Conservation (phyloP, 2,797 vertebrate species). For the Syngnathus rostellatus region DNA sequence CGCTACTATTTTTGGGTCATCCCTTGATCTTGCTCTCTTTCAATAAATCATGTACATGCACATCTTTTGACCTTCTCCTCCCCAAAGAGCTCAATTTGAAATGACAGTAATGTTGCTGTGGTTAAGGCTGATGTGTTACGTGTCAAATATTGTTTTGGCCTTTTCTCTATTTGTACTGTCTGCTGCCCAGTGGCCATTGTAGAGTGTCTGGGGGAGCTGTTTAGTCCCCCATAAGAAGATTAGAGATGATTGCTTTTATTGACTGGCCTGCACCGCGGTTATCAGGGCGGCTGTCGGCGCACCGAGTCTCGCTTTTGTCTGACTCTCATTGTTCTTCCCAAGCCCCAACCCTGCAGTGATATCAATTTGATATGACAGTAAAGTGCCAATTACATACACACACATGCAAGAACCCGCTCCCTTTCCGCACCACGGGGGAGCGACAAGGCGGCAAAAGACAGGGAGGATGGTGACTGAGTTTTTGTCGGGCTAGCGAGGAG, state of each 20-base stretch:
- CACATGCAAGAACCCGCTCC: slow-evolving; percentile 50
- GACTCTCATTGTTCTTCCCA: slow-evolving; percentile 54
- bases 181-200: slow-evolving; percentile 31
- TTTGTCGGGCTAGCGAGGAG: slow-evolving; percentile 26
- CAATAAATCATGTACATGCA: background rate
- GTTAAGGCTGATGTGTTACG: slow-evolving; percentile 27
- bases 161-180: slow-evolving; percentile 25
- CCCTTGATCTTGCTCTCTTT: too few species aligned
- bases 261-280: slow-evolving; percentile 65
- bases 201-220: slow-evolving; percentile 51
- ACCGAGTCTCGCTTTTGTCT: slow-evolving; percentile 54
- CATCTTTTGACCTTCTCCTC: background rate
- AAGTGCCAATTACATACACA: slow-evolving; percentile 69
- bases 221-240: slow-evolving; percentile 64
- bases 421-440: slow-evolving; percentile 32
- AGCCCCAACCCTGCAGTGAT: slow-evolving; percentile 49
- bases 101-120: slow-evolving; percentile 7
- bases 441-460: slow-evolving; percentile 35
- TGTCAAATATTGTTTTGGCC: slow-evolving; percentile 25
- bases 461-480: slow-evolving; percentile 24
- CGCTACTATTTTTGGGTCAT: too few species aligned
- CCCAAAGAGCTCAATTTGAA: slow-evolving; percentile 5
- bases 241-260: slow-evolving; percentile 76
- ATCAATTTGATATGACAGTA: slow-evolving; percentile 74
- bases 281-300: slow-evolving; percentile 58